phyloP scores from a whole-genome alignment of 2,113 vertebrate genomes.

The Eclectus roratus region DNA sequence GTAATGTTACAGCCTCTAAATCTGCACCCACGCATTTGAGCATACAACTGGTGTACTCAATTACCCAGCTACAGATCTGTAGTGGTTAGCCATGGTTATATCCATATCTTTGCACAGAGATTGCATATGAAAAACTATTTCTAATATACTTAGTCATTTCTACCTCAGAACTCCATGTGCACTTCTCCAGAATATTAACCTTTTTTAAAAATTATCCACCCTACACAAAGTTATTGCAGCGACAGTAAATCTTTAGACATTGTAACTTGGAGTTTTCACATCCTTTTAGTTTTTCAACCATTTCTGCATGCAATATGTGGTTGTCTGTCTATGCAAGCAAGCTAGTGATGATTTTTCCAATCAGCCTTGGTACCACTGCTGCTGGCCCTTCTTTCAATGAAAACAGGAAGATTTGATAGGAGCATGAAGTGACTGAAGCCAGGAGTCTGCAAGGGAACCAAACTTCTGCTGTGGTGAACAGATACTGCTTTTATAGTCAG shows the following conservation, averaged over 20 bases:
- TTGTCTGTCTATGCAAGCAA: background rate
- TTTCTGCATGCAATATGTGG: background rate
- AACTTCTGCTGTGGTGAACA: background rate
- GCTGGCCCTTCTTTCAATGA: background rate
- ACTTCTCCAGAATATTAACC: background rate
- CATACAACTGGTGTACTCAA: fast-evolving
- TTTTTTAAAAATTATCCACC: background rate
- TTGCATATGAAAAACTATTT: background rate
- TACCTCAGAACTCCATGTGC: background rate
- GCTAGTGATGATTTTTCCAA: fast-evolving
- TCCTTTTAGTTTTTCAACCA: background rate
- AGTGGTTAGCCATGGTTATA: no score
- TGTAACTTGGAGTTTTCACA: background rate
- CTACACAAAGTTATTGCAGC: background rate
- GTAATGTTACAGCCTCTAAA: background rate
- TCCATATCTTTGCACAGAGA: background rate
- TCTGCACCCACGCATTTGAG: background rate
- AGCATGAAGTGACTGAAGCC: background rate
- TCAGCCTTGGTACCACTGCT: background rate
- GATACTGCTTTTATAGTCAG: background rate
- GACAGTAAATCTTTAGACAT: background rate
- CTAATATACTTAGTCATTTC: background rate
- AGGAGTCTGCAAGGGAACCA: background rate
- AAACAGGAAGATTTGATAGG: background rate
- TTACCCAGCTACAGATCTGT: fast-evolving